Percentiles rank a stretch among this genome's conserved stretches.
Evolutionary conservation across 2,113 vertebrate species (phyloP).

Genomic region (Xerus inauris): DNA sequence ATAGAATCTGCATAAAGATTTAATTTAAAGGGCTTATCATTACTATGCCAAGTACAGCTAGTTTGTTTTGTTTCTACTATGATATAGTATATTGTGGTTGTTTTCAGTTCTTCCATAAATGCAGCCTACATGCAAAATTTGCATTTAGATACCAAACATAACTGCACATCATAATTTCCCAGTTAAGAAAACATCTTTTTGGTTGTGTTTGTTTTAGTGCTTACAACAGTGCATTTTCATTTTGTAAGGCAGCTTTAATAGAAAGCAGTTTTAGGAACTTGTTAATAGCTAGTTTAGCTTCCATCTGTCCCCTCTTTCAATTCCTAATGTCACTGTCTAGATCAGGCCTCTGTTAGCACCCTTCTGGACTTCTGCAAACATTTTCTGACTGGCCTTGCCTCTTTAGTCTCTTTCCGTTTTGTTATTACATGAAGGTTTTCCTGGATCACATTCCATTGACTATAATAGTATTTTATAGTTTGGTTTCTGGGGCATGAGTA

Average conservation of each 20-base stretch:
- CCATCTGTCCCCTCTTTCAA: constrained; percentile 71
- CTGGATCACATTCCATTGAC: background rate
- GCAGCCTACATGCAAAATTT: constrained; percentile 79
- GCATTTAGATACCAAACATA: constrained; percentile 81
- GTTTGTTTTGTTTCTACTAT: constrained; percentile 77
- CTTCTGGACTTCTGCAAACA: background rate
- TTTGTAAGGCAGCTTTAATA: constrained; percentile 75
- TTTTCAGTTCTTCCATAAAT: constrained; percentile 77
- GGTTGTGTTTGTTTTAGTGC: constrained; percentile 78
- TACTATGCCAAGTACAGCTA: constrained; percentile 75
- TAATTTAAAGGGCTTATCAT: constrained; percentile 79
- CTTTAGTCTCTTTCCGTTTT: background rate
- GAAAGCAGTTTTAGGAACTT: constrained; percentile 70
- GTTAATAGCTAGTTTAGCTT: constrained; percentile 66
- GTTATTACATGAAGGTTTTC: background rate
- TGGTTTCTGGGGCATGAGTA: background rate
- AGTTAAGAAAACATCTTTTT: constrained; percentile 82
- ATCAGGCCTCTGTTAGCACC: background rate
- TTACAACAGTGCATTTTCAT: constrained; percentile 74
- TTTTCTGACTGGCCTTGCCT: background rate
- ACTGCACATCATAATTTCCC: constrained; percentile 78
- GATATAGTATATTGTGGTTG: constrained; percentile 70
- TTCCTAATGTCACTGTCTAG: background rate
- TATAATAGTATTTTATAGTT: background rate
- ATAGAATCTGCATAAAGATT: constrained; percentile 79